phyloP scores from a whole-genome alignment of 2,888 invertebrate species.

The Heteromurus nitidus region DNA sequence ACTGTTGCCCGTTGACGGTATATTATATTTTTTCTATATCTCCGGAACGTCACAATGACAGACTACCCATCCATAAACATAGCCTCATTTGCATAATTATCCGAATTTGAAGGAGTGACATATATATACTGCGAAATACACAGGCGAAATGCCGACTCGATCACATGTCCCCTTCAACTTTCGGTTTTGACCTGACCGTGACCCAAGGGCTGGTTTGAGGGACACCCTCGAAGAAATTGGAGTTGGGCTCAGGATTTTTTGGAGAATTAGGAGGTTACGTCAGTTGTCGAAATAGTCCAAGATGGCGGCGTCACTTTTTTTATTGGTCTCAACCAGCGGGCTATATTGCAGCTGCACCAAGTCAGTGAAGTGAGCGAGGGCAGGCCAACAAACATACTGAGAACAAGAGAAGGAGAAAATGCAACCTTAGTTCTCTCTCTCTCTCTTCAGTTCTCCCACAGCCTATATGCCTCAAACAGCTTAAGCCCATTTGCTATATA shows the following conservation, averaged over 20 bases:
- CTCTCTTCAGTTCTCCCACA: constrained; percentile 38
- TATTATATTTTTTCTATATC: too few species aligned
- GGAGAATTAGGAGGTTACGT: constrained; percentile 64
- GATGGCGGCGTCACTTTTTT: constrained; percentile 68
- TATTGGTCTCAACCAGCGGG: constrained; percentile 60
- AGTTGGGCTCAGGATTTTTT: constrained; percentile 45
- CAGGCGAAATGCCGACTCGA: constrained; percentile 16
- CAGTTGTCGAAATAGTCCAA: constrained; percentile 66
- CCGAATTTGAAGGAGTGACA: too few species aligned
- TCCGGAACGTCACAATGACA: too few species aligned
- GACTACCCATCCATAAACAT: too few species aligned
- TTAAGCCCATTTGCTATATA: background rate
- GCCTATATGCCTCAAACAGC: too few species aligned
- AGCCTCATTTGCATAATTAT: too few species aligned
- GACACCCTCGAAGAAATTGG: constrained; percentile 33
- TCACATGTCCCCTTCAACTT: constrained; percentile 25
- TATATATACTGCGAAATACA: background rate
- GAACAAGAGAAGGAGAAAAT: constrained; percentile 51
- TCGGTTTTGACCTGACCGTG: constrained; percentile 45
- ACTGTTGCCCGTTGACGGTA: too few species aligned
- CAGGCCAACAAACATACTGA: constrained; percentile 66
- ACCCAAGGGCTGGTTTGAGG: constrained; percentile 53
- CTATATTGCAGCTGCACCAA: constrained; percentile 63
- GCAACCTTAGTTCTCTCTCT: constrained; percentile 61
- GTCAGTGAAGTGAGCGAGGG: constrained; percentile 65